A percentile compares a stretch with the other conserved stretches of the same genome.
Conservation (phyloP, 2,797 vertebrate genomes). For the Selene dorsalis region DNA sequence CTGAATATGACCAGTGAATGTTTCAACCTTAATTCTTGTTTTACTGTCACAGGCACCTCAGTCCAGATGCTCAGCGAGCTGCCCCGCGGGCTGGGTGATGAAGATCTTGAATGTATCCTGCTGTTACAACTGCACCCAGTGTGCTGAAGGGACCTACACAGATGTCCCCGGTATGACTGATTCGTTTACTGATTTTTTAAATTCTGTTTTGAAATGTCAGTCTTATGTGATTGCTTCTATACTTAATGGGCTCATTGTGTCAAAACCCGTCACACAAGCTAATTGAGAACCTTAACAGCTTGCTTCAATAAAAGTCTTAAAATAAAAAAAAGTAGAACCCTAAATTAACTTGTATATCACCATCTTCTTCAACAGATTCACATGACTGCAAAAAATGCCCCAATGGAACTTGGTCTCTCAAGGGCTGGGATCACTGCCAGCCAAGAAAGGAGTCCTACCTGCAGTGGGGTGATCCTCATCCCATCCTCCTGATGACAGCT, state of each 20-base stretch:
- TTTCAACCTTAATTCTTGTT: background rate
- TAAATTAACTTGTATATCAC: too few relatives aligned
- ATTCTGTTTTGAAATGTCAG: background rate
- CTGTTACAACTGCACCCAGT: conserved; percentile 75
- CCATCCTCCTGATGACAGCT: conserved; percentile 69
- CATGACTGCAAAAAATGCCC: conserved; percentile 64
- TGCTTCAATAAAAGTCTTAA: background rate
- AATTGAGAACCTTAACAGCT: too few relatives aligned
- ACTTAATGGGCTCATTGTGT: too few relatives aligned
- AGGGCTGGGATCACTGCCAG: conserved; percentile 48
- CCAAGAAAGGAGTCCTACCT: conserved; percentile 55
- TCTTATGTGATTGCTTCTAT: too few relatives aligned
- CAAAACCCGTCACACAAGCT: too few relatives aligned
- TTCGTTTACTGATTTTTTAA: background rate
- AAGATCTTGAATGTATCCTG: conserved; percentile 76
- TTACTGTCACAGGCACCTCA: conserved; percentile 62
- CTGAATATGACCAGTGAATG: background rate
- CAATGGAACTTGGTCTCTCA: conserved; percentile 53
- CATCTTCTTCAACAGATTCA: conserved; percentile 58
- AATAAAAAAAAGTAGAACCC: too few relatives aligned
- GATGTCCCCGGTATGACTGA: conserved; percentile 64
- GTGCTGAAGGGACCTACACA: conserved; percentile 75
- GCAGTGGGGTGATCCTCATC: conserved; percentile 64
- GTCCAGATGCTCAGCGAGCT: conserved; percentile 75
- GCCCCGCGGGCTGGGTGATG: conserved; percentile 69